Conservation (phyloP, 2,888 invertebrate genomes). For the Lasioglossum oenotherae region DNA sequence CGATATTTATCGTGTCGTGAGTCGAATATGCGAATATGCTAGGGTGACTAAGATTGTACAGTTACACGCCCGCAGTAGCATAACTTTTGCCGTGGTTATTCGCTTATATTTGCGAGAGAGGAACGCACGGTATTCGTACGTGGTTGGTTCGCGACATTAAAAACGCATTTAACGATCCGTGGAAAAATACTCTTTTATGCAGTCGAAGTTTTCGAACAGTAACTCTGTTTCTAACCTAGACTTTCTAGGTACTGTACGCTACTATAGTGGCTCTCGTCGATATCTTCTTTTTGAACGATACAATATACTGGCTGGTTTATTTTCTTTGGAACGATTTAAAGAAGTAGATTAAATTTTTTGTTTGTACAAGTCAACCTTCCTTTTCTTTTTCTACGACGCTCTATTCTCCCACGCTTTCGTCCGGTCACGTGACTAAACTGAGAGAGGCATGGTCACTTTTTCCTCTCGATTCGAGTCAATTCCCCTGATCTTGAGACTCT, state of each 20-base stretch:
- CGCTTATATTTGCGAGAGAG: conserved; percentile 41
- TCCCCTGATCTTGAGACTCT: too few species aligned
- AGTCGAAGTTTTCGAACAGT: neutral
- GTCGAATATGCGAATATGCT: conserved; percentile 56
- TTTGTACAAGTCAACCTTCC: too few species aligned
- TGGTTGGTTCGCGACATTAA: conserved; percentile 37
- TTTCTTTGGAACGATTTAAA: too few species aligned
- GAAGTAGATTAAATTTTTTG: too few species aligned
- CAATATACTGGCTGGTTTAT: too few species aligned
- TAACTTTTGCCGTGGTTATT: conserved; percentile 39
- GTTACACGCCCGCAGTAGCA: conserved; percentile 52
- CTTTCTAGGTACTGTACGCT: neutral
- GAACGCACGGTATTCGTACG: conserved; percentile 52
- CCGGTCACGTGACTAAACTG: too few species aligned
- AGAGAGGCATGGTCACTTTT: too few species aligned
- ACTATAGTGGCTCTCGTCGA: too few species aligned
- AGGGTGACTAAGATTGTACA: conserved; percentile 58
- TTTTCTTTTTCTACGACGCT: too few species aligned
- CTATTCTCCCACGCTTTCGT: too few species aligned
- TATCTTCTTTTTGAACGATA: too few species aligned
- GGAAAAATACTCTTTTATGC: conserved; percentile 48
- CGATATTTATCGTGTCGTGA: conserved; percentile 45
- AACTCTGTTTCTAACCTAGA: neutral
- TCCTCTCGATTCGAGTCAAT: too few species aligned
- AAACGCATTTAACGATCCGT: conserved; percentile 40